Base-by-base conservation (phyloP, 2,113 vertebrate species). In the Strix aluco region DNA sequence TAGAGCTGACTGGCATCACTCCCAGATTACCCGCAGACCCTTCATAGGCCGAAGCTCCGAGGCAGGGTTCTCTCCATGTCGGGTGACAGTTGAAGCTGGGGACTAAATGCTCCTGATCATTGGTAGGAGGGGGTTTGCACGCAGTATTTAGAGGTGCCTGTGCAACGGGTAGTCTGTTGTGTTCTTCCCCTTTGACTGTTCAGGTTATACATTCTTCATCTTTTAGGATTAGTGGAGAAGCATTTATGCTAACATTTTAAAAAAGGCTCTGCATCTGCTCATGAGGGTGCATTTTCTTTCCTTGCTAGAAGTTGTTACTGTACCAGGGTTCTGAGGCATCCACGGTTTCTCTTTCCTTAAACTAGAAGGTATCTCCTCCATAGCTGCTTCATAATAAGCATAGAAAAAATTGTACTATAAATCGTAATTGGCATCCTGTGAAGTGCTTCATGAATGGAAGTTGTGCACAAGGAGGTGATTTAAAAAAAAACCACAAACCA, bases 121-220 rank as follows among this genome's bases (percentile, higher is more conserved):
- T 54, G 65, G 5, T 10, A 4, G 27, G 47, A 30, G 55, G 3
- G 12, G 57, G 11, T 46, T 46, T 78, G 55, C 42, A 12, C 1
- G 0, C 0, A 0, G 13, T n/a, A 5, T 46, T 57, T 4, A 17
- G 62, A 13, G 36, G 34, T 15, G 38, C 6, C 2, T 3, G 23
- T 52, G 34, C 1, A 30, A 3, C 30, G 9, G 1, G 2, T 27
- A 4, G n/a, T 14, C 81, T 17, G 2, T 18, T 47, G 23, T 7
- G 9, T 58, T 58, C 75, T 46, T 36, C 30, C 57, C 12, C 11
- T 32, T 5, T 2, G 23, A 3, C 36, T 54, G 0, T 4, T 36
- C 27, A 30, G 38, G 15, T 7, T 40, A 46, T 34, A 47, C 7
- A 1, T 52, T 69, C 47, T 44, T 23, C 6, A 5, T 42, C 34